phyloP scores from a whole-genome alignment of 2,113 vertebrate genomes.

The Chaenocephalus aceratus region DNA sequence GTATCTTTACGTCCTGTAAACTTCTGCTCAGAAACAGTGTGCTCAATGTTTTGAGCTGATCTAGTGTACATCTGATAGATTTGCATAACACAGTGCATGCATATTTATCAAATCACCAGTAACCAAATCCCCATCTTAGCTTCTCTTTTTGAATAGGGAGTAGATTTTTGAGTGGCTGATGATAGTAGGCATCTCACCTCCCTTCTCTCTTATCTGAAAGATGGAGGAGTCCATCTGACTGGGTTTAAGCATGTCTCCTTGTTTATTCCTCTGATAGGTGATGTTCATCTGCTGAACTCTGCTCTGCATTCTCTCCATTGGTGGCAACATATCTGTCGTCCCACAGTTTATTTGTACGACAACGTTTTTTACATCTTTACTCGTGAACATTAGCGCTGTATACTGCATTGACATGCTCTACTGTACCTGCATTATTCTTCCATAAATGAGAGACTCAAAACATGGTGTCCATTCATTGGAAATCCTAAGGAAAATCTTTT shows the following conservation, averaged over 20 bases:
- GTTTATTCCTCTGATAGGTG: constrained; percentile 72
- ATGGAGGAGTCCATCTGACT: constrained; percentile 60
- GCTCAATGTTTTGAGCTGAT: neutral
- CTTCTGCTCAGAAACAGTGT: no score
- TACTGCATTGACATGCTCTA: neutral
- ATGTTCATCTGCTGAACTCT: constrained; percentile 70
- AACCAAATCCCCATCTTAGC: constrained; percentile 20
- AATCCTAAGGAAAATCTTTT: neutral
- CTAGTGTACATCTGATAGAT: constrained; percentile 12
- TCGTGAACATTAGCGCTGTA: neutral
- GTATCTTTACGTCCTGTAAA: neutral
- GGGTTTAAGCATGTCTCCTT: constrained; percentile 72
- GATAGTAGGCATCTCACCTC: constrained; percentile 63
- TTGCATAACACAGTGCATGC: constrained; percentile 40
- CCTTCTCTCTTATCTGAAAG: constrained; percentile 67
- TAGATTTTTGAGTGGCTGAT: constrained; percentile 60
- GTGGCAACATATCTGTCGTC: constrained; percentile 1
- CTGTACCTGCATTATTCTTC: neutral
- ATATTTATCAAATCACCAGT: constrained; percentile 44
- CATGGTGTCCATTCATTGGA: neutral
- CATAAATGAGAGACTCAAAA: neutral
- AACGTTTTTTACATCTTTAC: neutral
- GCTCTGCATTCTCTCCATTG: constrained; percentile 38
- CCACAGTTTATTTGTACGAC: neutral
- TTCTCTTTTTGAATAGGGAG: constrained; percentile 46